These are phyloP conservation scores for Gallinago media DNA, from an alignment of 2,113 vertebrate species.

Conservation along the genomic window DNA sequence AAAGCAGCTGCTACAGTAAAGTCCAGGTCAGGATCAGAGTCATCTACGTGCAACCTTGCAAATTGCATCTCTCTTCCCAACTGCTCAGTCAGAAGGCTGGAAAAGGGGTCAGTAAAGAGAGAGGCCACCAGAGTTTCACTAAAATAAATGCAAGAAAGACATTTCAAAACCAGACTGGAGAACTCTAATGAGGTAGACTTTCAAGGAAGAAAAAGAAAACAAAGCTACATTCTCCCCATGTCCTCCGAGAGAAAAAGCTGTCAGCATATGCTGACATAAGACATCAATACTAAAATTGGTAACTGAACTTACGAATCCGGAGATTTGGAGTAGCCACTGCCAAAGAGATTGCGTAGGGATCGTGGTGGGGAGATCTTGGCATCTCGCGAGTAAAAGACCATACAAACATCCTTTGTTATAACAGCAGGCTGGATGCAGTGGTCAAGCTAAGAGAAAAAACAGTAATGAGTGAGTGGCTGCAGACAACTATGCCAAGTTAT, in stretches of 20 bases:
- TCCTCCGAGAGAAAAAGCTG: not conserved
- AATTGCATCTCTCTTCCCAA: not conserved
- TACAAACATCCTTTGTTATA: conserved; percentile 97
- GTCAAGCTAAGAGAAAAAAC: conserved; percentile 84
- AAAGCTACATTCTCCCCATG: not conserved
- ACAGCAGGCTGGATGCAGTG: conserved; percentile 98
- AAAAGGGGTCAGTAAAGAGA: not conserved
- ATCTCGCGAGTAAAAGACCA: conserved; percentile 97
- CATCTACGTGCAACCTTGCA: not conserved
- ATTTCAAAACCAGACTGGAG: not conserved
- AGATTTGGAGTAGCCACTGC: conserved; percentile 92
- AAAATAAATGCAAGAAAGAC: not conserved
- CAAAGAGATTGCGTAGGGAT: conserved; percentile 95
- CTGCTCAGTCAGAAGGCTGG: not conserved
- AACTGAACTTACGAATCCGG: conserved; percentile 88
- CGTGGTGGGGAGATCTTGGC: conserved; percentile 95
- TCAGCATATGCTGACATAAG: not conserved
- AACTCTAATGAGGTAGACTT: not conserved
- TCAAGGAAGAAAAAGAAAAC: not conserved
- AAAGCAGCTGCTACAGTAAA: not conserved
- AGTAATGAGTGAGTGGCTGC: not conserved
- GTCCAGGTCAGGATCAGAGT: not conserved
- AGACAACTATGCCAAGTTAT: not conserved
- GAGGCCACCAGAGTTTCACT: not conserved
- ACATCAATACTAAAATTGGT: accelerated